Percentiles rank a stretch among this genome's conserved stretches.
These are phyloP conservation scores for Creontiades dilutus DNA, from an alignment of 2,888 invertebrate genomes.

Conservation along the genomic window DNA sequence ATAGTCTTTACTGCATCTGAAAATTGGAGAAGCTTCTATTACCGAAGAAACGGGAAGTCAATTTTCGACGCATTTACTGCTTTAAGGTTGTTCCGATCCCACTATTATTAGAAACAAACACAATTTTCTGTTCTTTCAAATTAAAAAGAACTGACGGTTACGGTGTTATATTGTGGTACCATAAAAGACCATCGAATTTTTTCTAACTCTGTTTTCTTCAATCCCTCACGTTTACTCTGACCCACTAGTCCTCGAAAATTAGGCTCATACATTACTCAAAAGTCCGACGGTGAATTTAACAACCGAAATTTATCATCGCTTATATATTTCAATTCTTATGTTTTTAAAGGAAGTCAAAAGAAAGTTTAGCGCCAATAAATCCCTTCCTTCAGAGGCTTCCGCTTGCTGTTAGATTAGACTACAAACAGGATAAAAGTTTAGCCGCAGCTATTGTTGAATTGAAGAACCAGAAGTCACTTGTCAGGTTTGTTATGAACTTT, in stretches of 20 bases:
- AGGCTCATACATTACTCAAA: not conserved
- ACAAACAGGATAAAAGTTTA: conserved; percentile 90
- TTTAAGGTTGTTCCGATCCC: too few relatives aligned
- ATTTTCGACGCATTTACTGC: too few relatives aligned
- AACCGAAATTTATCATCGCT: not conserved
- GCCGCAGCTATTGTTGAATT: conserved; percentile 86
- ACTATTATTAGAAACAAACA: too few relatives aligned
- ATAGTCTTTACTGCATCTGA: too few relatives aligned
- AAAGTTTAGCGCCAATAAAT: conserved; percentile 73
- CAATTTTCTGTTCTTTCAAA: too few relatives aligned
- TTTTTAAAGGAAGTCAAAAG: conserved; percentile 76
- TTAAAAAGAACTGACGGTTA: too few relatives aligned
- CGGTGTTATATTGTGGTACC: too few relatives aligned
- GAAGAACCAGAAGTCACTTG: conserved; percentile 80
- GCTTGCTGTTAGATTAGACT: conserved; percentile 84
- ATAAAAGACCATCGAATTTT: too few relatives aligned
- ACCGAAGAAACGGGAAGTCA: too few relatives aligned
- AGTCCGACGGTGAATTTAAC: too few relatives aligned
- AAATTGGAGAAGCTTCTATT: too few relatives aligned
- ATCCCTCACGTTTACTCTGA: conserved; percentile 42
- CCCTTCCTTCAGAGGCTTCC: conserved; percentile 75
- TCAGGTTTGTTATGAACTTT: conserved; percentile 76
- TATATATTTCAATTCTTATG: conserved; percentile 40
- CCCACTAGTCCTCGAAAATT: conserved; percentile 18
- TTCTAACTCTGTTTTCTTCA: too few relatives aligned